Base-by-base conservation (phyloP, 1,140 invertebrate genomes). In the Hyles euphorbiae region DNA sequence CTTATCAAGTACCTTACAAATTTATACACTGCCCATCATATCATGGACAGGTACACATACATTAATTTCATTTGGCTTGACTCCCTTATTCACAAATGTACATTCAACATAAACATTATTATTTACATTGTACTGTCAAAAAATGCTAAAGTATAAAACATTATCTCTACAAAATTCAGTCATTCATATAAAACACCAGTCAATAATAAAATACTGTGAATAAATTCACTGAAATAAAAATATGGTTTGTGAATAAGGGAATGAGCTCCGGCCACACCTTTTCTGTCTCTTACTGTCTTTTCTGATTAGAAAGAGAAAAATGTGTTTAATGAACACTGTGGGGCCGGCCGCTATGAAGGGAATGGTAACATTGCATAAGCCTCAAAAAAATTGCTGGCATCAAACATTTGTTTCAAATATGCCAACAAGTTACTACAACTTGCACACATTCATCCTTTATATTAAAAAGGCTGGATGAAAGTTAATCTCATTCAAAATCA, bases 111-210 rank as follows among this genome's bases (percentile, higher is more conserved):
- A 63, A 71, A 58, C 52, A 70, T 63, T 68, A 68, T 75, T 81
- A 81, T 83, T 78, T 85, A 85, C 82, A 85, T 75, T 78, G 77
- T 76, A 80, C 75, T 79, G 65, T 65, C 65, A 59, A 65, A 53
- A 63, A 57, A 56, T 63, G 58, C 60, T 58, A 61, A 59, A 63
- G 58, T 61, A 69, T 60, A 68, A 63, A 52, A 63, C 55, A 49
- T 56, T 50, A 58, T 45, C 50, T 46, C 12, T 33, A 53, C 53
- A 57, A 45, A 47, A 45, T 60, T 58, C 60, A 64, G 63, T 77
- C 65, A 68, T 61, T 65, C 54, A 65, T 73, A 71, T 69, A 71
- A 69, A 71, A 71, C 57, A 58, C 60, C 53, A 43, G 60, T 56
- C 49, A 52, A 36, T 47, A 52, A 36, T 45, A 40, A 61, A 52